Evolutionary conservation across 2,888 invertebrate species (phyloP), one percentile per base, ranked within the genome.

Genomic region (Pemphredon lugubris): DNA sequence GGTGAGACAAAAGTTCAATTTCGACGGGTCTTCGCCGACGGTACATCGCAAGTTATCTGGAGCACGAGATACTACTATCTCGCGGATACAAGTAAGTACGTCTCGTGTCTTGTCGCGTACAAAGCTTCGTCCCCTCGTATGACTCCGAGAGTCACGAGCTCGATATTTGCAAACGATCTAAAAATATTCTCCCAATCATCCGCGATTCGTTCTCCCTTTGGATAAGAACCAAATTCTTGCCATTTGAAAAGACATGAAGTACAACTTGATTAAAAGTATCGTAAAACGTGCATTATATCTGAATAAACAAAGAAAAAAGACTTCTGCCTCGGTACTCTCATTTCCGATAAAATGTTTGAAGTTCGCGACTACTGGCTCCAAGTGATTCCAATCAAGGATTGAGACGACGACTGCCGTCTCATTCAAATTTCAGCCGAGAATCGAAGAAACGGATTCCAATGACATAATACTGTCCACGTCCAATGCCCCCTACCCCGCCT

Each of bases 21-120:
- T 37, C 57, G 26, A 73, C 73, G 57, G 37, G 60, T 55, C 45
- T 44, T 66, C 60, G 55, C 60, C 16, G 42, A 50, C 60, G 55
- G 57, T 70, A 73, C 55, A 53, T 66, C 55, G 60, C 57, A 72
- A 73, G 45, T 72, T 73, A 73, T 73, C 72, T 72, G 48, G 72
- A 39, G 53, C 73, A 59, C 71, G n/a, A 26, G 37, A 20, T 32
- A 9, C 60, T 21, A 45, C 45, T 55, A 45, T 18, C 45, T 66
- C 57, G 45, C 60, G 44, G 51, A 66, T 60, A 67, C 58, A 73
- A 59, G 58, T 71, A 57, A n/a, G n/a, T n/a, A n/a, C n/a, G n/a
- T 61, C 73, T 61, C 72, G 26, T 73, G 72, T 72, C 32, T 30
- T 37, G 53, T 59, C 51, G 53, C 66, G 60, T 72, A 66, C 66